A percentile compares a stretch with the other conserved stretches of the same genome.
Evolutionary conservation across 1,140 invertebrate genomes (phyloP).

Genomic region (Pararge aegeria): DNA sequence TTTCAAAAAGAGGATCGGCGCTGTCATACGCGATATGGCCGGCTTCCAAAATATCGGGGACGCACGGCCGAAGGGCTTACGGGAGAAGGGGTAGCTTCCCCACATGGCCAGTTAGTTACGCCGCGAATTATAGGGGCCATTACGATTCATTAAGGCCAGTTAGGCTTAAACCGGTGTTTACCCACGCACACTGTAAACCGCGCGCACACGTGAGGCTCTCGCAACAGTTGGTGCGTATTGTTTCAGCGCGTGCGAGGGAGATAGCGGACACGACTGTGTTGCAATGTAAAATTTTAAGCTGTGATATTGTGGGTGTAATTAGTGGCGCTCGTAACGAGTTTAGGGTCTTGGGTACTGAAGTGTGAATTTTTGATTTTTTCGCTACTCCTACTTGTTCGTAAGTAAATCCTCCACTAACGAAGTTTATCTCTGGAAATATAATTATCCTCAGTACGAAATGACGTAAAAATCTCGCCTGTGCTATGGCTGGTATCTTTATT

Average conservation of each 20-base stretch:
- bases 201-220: conserved; percentile 38
- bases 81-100: conserved; percentile 49
- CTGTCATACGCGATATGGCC: conserved; percentile 76
- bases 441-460: not conserved
- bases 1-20: conserved; percentile 71
- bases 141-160: conserved; percentile 81
- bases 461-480: not conserved
- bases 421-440: not conserved
- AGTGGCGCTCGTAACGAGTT: conserved; percentile 67
- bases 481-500: too few species aligned
- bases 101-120: conserved; percentile 80
- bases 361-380: conserved; percentile 58
- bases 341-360: conserved; percentile 53
- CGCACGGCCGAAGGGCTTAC: conserved; percentile 32
- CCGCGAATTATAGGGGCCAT: conserved; percentile 81
- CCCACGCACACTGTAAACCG: conserved; percentile 60
- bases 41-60: conserved; percentile 65
- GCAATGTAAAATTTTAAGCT: conserved; percentile 63
- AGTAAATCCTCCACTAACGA: conserved; percentile 4
- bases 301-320: conserved; percentile 68
- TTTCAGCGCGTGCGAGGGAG: conserved; percentile 46
- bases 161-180: conserved; percentile 80
- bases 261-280: conserved; percentile 37
- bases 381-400: not conserved
- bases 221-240: conserved; percentile 62